phyloP scores from a whole-genome alignment of 2,797 vertebrate species.

The Myripristis jacobus region DNA sequence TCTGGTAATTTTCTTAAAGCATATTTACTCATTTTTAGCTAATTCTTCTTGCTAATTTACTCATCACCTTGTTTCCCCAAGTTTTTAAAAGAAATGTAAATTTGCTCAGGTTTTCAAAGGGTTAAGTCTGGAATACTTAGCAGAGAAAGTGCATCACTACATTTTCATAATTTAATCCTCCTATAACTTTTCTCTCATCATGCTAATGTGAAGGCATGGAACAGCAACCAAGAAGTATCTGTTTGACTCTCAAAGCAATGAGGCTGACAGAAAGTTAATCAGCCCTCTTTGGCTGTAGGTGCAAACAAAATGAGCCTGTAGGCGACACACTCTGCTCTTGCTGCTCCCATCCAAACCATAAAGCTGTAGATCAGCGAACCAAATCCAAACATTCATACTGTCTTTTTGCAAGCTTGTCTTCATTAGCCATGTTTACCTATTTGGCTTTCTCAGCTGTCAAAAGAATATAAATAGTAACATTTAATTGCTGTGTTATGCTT shows the following conservation, averaged over 20 bases:
- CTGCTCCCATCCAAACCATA: background rate
- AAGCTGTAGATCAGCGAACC: conserved; percentile 2
- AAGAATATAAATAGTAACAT: no score
- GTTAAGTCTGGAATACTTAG: background rate
- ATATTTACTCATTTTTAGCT: no score
- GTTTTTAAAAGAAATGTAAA: no score
- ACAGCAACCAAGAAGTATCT: conserved; percentile 23
- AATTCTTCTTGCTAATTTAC: no score
- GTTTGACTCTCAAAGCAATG: conserved; percentile 23
- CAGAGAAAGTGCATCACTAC: conserved; percentile 8
- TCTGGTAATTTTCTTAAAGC: no score
- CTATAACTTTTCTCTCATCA: background rate
- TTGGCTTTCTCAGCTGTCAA: background rate
- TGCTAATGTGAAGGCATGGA: conserved; percentile 10
- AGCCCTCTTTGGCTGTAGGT: conserved; percentile 7
- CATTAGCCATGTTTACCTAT: background rate
- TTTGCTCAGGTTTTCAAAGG: no score
- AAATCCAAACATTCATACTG: background rate
- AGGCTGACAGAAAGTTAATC: conserved; percentile 33
- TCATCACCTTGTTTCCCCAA: no score
- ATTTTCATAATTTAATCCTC: background rate
- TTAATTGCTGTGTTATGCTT: conserved; percentile 2
- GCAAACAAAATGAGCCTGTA: conserved; percentile 10
- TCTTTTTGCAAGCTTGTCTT: background rate
- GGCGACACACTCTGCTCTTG: background rate